Evolutionary conservation across 2,888 invertebrate species (phyloP).

Genomic region (Dolichopus griseipennis): DNA sequence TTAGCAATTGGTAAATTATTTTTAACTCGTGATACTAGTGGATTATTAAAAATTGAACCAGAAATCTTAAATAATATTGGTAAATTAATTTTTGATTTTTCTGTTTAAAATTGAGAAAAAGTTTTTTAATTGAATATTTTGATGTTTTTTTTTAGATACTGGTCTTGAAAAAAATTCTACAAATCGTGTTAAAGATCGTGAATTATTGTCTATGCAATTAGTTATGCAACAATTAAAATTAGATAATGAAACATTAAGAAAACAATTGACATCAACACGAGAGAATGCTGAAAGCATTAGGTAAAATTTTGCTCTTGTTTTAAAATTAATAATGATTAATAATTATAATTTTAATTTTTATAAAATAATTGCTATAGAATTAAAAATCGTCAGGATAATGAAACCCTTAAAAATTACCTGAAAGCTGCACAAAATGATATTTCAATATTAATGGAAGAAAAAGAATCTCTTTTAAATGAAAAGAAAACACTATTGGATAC

Average conservation of each 20-base stretch:
- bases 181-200: conserved; percentile 36
- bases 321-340: not conserved
- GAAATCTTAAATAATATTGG: conserved; percentile 24
- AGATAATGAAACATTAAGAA: conserved; percentile 57
- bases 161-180: not conserved
- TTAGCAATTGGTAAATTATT: conserved; percentile 61
- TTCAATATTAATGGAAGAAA: conserved; percentile 60
- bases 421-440: conserved; percentile 69
- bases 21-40: conserved; percentile 62
- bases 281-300: conserved; percentile 49
- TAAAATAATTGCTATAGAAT: conserved; percentile 27
- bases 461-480: conserved; percentile 61
- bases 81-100: conserved; percentile 11
- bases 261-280: conserved; percentile 49
- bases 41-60: conserved; percentile 65
- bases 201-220: conserved; percentile 45
- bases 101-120: too few relatives aligned
- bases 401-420: conserved; percentile 51
- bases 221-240: conserved; percentile 48
- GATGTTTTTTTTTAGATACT: not conserved
- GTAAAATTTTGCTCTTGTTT: conserved; percentile 20
- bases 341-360: not conserved
- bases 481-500: conserved; percentile 57
- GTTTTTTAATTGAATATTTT: not conserved
- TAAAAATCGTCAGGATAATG: conserved; percentile 50